Evolutionary conservation across 1,140 invertebrate genomes (phyloP), one percentile per base, ranked within the genome.

Genomic region (Sesamia nonagrioides): DNA sequence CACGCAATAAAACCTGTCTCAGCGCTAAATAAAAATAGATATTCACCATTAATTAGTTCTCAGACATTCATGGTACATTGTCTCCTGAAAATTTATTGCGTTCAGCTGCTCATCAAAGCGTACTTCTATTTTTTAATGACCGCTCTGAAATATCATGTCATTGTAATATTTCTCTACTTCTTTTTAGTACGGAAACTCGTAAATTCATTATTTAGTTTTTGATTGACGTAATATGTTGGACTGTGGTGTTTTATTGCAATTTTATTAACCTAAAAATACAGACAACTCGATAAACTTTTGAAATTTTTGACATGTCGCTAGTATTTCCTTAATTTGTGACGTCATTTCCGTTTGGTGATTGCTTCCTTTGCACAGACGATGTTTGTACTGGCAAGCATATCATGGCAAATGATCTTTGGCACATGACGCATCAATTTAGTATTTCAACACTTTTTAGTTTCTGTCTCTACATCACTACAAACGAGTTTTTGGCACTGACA

Each of bases 41-140:
- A 75, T 60, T 40, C 48, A 63, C 78, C 82, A 86, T 84, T 86
- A 86, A 84, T 84, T 86, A 79, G 54, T 78, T 78, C 54, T 56
- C 3, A 56, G 74, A 86, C 82, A 73, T 84, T 83, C 71, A 80
- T 77, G 75, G 45, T 48, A 63, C 76, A 69, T 37, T 81, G 60
- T 71, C 35, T 58, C 35, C 21, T 9, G 45, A 80, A 66, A 80
- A 83, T 73, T 78, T 83, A 85, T 81, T 42, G 52, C 45, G 35
- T 37, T 66, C 83, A 85, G 84, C 81, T 85, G 81, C 60, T 71
- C 60, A 42, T 68, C 66, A 54, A 61, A 82, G 54, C 54, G 21
- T 27, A 4, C 48, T 40, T 17, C 66, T 37, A 60, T 61, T 42
- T 42, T 68, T 79, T 79, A 68, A 79, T 68, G 78, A 61, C 21